Conservation (phyloP, 2,888 invertebrate genomes). For the Apamea monoglypha region DNA sequence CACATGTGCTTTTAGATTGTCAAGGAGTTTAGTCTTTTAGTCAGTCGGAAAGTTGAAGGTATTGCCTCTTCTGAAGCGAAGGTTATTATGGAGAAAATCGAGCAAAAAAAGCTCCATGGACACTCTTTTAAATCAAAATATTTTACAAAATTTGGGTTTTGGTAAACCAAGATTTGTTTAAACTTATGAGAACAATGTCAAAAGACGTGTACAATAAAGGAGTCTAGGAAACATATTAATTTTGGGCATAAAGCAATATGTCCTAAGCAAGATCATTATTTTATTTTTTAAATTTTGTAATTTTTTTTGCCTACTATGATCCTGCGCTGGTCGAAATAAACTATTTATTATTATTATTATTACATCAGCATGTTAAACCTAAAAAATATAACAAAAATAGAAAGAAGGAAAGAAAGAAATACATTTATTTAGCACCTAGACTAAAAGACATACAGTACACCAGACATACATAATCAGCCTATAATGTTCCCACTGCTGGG, state of each 20-base stretch:
- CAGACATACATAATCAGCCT: too few species aligned
- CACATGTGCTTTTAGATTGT: not conserved
- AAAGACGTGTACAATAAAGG: not conserved
- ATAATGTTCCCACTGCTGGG: too few species aligned
- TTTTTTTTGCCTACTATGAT: too few species aligned
- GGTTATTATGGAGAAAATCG: not conserved
- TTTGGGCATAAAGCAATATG: not conserved
- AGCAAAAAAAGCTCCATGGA: not conserved
- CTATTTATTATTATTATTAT: not conserved
- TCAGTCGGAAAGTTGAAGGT: not conserved
- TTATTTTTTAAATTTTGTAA: too few species aligned
- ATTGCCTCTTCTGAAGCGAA: too few species aligned
- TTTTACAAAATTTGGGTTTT: too few species aligned
- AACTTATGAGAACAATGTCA: not conserved
- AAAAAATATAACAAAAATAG: not conserved
- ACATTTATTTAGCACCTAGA: too few species aligned
- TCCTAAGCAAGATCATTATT: too few species aligned
- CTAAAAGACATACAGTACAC: too few species aligned
- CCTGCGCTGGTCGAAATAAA: too few species aligned
- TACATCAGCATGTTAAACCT: not conserved
- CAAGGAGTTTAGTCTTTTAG: not conserved
- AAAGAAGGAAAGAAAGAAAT: too few species aligned
- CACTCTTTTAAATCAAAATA: not conserved
- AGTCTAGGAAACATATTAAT: not conserved
- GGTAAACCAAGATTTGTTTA: too few species aligned